Evolutionary conservation across 1,140 invertebrate genomes (phyloP), one percentile per base, ranked within the genome.

Genomic region (Aphidius gifuensis): DNA sequence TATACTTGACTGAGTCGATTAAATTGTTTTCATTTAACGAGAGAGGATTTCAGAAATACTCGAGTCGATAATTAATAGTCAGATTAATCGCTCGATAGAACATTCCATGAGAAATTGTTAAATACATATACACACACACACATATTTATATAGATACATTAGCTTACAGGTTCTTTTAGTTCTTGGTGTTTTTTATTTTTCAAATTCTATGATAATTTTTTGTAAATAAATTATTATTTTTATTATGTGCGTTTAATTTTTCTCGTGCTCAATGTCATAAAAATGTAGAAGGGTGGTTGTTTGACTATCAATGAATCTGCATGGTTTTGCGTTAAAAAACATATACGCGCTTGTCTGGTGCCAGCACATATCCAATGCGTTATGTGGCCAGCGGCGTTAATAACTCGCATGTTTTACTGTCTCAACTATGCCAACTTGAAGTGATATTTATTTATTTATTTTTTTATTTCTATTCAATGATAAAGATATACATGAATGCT

Each of bases 31-130:
- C 23, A 32, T 32, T 32, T 32, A 32, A 32, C 23, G 23, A 32
- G 23, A 32, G 23, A 32, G 23, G 23, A 32, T 32, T 32, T 32
- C 23, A 32, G 23, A 32, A 32, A 32, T 32, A 32, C 23, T 32
- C 23, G 23, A 58, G 63, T 69, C 66, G 70, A 71, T 75, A 71
- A 75, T 74, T 71, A 76, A 74, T 74, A 75, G 74, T 67, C 66
- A 72, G 68, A 74, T 76, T 74, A 72, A 74, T 75, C 68, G 66
- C 61, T 56, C 63, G 70, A 74, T 72, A 71, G 65, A 49, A 67
- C 58, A 59, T 64, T 60, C 62, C 56, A 40, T 55, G 53, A 55
- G 40, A 55, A 55, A 55, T 55, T 40, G 40, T 43, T 55, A 16
- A n/a, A 42, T 40, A 55, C 42, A 43, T 49, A 16, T n/a, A 49